A percentile compares a stretch with the other conserved stretches of the same genome.
These are phyloP conservation scores for Natator depressus DNA, from an alignment of 2,113 vertebrate genomes.

Conservation along the genomic window DNA sequence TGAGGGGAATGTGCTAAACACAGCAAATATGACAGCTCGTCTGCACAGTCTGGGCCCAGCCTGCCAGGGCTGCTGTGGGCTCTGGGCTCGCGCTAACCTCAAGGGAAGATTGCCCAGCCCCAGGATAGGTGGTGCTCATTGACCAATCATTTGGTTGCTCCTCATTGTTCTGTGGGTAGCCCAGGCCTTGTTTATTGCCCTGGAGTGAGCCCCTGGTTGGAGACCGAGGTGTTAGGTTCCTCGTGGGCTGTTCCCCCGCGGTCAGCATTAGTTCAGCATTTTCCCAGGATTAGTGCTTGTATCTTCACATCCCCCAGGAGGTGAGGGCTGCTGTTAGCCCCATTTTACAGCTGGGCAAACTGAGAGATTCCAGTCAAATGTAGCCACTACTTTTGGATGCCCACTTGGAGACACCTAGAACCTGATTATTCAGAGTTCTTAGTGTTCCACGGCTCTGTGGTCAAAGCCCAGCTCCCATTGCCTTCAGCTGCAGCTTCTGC, in stretches of 20 bases:
- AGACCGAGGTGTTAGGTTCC: not conserved
- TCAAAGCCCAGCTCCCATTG: not conserved
- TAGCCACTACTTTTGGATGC: not conserved
- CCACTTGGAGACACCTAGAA: not conserved
- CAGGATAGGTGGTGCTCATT: not conserved
- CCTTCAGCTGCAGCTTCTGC: not conserved
- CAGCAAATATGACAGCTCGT: too few species aligned
- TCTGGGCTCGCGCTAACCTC: not conserved
- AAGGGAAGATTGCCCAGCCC: not conserved
- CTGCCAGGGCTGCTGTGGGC: not conserved
- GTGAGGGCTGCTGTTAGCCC: not conserved
- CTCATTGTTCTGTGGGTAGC: too few species aligned
- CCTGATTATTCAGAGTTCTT: not conserved
- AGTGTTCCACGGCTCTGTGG: fast-evolving
- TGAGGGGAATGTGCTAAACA: not conserved
- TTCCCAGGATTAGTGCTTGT: not conserved
- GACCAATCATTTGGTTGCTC: too few species aligned
- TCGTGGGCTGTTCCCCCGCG: too few species aligned
- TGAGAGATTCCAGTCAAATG: not conserved
- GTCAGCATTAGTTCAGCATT: too few species aligned
- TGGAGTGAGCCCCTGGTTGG: not conserved
- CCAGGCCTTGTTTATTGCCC: too few species aligned
- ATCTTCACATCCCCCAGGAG: too few species aligned
- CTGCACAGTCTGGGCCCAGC: too few species aligned
- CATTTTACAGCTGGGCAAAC: not conserved